Evolutionary conservation across 2,888 invertebrate species (phyloP), one percentile per base, ranked within the genome.

Genomic region (Fragum whitleyi): DNA sequence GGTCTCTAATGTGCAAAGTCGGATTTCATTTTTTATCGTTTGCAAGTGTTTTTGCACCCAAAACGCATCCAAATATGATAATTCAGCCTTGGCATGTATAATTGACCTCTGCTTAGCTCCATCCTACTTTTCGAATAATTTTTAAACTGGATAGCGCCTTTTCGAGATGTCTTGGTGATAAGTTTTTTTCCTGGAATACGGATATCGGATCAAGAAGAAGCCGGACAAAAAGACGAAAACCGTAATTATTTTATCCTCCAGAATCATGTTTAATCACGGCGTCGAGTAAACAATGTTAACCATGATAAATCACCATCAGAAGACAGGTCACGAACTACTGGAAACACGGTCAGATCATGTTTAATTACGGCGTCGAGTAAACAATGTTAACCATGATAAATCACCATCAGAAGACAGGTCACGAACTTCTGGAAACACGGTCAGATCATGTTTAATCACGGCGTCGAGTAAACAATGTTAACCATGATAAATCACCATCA

Each of bases 331-430:
- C 62, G 36, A n/a, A n/a, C 6, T 36, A 36, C 32, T 36, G 7
- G 28, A 32, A 62, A 19, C 36, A 21, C 23, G 65, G 23, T 36
- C 65, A 65, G n/a, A 42, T 39, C 19, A 9, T 42, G 14, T 36
- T 36, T 36, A 36, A 36, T 36, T 36, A 36, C 65, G 65, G 11
- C 23, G 1, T 21, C 9, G 42, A 42, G 42, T 42, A 65, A 65
- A 65, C 42, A 65, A 65, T 42, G 65, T 65, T 39, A 65, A 42
- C 36, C 36, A 65, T 65, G 65, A 65, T 65, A 16, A 65, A 65
- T 65, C 42, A 36, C 36, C 39, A 19, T 14, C 32, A 6, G 19
- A 32, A 26, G 62, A 62, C n/a, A 42, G 39, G 32, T 32, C 62
- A 62, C 62, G 36, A n/a, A n/a, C 6, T 36, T 6, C 32, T 36